phyloP scores from a whole-genome alignment of 2,888 invertebrate genomes.

The Notodromas monacha region DNA sequence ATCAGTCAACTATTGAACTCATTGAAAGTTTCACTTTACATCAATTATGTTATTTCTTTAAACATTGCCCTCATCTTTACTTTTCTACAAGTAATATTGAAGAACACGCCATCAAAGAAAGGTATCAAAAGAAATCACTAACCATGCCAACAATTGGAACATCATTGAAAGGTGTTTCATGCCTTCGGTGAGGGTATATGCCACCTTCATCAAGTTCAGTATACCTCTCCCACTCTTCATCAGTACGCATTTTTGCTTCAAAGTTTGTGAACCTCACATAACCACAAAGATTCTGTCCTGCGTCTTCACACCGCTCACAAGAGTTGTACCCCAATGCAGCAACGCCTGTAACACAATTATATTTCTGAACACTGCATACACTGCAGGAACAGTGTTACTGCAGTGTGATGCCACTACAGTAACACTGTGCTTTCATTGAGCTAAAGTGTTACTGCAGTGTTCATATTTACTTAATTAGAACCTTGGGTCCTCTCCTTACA shows the following conservation, averaged over 20 bases:
- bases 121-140: neutral
- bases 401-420: neutral
- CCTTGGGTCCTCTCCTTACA: too few species aligned
- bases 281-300: neutral
- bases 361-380: neutral
- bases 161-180: neutral
- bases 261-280: slow-evolving; percentile 1
- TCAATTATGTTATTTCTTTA: too few species aligned
- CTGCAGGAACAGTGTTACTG: neutral
- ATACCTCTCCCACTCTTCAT: neutral
- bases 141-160: neutral
- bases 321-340: neutral
- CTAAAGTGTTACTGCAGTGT: neutral
- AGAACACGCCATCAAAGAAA: neutral
- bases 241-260: neutral
- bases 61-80: too few species aligned
- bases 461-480: too few species aligned
- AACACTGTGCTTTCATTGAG: neutral
- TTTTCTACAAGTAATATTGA: neutral
- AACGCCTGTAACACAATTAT: neutral
- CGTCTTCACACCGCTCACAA: neutral
- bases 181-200: neutral
- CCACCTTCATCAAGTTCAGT: neutral
- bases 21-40: too few species aligned
- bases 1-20: too few species aligned